Evolutionary conservation across 2,113 vertebrate species (phyloP).

Genomic region (Serinus canaria): DNA sequence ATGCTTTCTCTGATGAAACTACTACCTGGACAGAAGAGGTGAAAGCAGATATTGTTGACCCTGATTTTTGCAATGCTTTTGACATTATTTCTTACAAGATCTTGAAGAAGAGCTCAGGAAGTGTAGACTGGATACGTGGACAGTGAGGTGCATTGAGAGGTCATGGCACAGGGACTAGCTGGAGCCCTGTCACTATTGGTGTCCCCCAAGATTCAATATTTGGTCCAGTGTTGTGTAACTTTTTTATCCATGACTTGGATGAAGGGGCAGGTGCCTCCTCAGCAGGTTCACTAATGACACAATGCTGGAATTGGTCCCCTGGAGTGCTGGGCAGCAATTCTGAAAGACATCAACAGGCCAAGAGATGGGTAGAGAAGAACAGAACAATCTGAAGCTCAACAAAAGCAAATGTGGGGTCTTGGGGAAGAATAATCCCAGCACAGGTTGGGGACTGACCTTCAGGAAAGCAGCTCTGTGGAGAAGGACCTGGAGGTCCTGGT

Average conservation of each 20-base stretch:
- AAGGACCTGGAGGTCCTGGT: neutral
- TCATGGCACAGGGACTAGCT: neutral
- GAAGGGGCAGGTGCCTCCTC: neutral
- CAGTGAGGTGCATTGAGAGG: neutral
- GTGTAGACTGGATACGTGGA: too few species aligned
- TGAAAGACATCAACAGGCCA: fast-evolving
- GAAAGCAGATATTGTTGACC: neutral
- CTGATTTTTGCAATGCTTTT: neutral
- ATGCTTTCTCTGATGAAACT: neutral
- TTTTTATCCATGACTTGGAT: neutral
- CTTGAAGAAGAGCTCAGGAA: neutral
- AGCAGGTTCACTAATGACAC: neutral
- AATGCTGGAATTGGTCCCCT: neutral
- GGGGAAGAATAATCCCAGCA: neutral
- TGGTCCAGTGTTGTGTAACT: neutral
- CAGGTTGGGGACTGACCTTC: neutral
- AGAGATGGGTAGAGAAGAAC: neutral
- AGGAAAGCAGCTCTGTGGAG: neutral
- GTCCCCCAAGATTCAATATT: neutral
- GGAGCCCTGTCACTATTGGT: neutral
- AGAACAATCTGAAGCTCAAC: neutral
- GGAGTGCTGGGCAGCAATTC: neutral
- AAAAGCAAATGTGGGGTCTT: neutral
- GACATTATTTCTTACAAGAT: neutral
- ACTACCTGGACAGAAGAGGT: neutral